Percentiles rank a stretch among this genome's conserved stretches.
Conservation (phyloP, 2,888 invertebrate species). For the Nymphalis urticae region DNA sequence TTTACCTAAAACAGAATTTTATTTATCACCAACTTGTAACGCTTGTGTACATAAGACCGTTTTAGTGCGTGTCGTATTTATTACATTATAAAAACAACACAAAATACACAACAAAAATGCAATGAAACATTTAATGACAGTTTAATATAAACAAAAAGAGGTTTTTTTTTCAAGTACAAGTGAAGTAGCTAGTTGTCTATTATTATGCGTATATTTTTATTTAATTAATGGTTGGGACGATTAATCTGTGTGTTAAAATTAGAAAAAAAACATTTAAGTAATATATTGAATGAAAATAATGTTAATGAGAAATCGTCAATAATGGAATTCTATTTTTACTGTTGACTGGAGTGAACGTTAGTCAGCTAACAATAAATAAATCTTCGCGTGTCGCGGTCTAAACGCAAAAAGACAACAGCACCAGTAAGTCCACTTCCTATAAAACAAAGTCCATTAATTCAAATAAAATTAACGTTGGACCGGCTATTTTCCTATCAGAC, state of each 20-base stretch:
- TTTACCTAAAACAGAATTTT: conserved; percentile 48
- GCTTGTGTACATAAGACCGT: not conserved
- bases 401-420: conserved; percentile 32
- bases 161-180: too few relatives aligned
- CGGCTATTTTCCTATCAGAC: conserved; percentile 64
- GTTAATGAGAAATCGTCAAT: not conserved
- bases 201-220: too few relatives aligned
- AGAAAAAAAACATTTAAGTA: too few relatives aligned
- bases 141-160: too few relatives aligned
- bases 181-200: too few relatives aligned
- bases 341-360: not conserved
- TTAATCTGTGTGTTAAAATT: too few relatives aligned
- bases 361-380: conserved; percentile 35
- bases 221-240: too few relatives aligned
- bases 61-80: not conserved
- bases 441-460: conserved; percentile 69
- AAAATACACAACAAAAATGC: too few relatives aligned
- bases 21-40: conserved; percentile 21
- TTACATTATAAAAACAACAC: not conserved
- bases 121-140: not conserved
- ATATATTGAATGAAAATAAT: too few relatives aligned
- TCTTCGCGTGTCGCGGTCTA: conserved; percentile 29
- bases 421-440: conserved; percentile 54
- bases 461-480: conserved; percentile 64
- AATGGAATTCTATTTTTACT: not conserved